Percentiles rank a stretch among this genome's conserved stretches.
phyloP scores from a whole-genome alignment of 2,888 invertebrate genomes.

The Phoronis australis region DNA sequence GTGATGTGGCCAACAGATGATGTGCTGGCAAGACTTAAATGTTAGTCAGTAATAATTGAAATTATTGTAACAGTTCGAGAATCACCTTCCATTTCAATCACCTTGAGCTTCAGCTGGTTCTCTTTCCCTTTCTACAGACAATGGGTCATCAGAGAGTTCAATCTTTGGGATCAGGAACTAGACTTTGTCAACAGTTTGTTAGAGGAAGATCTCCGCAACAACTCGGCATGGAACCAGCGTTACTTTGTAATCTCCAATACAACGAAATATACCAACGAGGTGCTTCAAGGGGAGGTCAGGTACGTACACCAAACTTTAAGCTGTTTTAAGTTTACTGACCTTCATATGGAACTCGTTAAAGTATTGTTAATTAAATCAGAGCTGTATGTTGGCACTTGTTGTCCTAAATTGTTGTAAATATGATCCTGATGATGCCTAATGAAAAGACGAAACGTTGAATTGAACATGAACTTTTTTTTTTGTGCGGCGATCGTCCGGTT shows the following conservation, averaged over 20 bases:
- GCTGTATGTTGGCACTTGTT: no score
- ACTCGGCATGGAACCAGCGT: constrained; percentile 99
- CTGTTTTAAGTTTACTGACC: neutral
- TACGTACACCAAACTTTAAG: constrained; percentile 49
- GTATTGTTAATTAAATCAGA: neutral
- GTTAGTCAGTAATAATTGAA: no score
- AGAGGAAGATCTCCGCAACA: constrained; percentile 84
- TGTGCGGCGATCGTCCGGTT: no score
- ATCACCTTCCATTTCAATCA: no score
- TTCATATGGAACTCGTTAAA: neutral
- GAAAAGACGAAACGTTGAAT: no score
- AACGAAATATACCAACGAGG: constrained; percentile 71
- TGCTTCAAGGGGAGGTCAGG: constrained; percentile 73
- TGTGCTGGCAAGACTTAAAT: no score
- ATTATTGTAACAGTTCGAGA: no score
- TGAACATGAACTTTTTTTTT: no score
- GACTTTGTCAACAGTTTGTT: constrained; percentile 77
- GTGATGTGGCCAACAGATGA: no score
- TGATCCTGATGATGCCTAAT: no score
- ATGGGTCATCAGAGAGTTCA: constrained; percentile 58
- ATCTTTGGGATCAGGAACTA: constrained; percentile 65
- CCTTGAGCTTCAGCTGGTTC: no score
- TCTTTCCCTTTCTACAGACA: constrained; percentile 44
- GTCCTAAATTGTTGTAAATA: no score
- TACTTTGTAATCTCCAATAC: constrained; percentile 78